Conservation (phyloP, 2,113 vertebrate species). For the Solenodon paradoxus region DNA sequence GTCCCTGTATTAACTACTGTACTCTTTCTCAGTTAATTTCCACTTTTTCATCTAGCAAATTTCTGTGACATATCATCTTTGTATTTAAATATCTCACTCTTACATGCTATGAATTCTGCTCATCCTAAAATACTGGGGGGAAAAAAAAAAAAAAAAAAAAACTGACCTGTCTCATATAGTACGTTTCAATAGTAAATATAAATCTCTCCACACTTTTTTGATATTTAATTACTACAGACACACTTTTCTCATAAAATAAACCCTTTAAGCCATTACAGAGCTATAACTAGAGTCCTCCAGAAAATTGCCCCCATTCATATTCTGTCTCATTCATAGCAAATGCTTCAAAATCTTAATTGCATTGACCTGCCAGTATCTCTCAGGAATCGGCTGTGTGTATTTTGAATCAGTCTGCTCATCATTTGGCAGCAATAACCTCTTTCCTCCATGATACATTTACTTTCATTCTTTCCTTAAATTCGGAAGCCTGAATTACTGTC, state of each 20-base stretch:
- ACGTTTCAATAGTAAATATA: background rate
- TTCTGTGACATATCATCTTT: background rate
- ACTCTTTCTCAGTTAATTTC: background rate
- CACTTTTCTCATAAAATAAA: background rate
- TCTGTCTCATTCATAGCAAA: background rate
- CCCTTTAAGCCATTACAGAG: background rate
- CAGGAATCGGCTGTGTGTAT: background rate
- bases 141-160: no score
- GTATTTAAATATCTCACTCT: background rate
- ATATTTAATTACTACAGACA: background rate
- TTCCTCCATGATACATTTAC: background rate
- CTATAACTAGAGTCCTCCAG: background rate
- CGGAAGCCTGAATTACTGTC: background rate
- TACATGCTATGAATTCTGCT: background rate
- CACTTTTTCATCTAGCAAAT: background rate
- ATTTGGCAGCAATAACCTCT: background rate
- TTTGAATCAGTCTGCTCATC: background rate
- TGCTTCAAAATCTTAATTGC: background rate
- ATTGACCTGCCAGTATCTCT: background rate
- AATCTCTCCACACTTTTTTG: background rate
- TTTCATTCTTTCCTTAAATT: background rate
- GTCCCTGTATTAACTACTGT: background rate
- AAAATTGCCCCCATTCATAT: background rate
- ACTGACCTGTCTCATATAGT: background rate
- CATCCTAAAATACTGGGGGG: background rate